Percentiles rank a stretch among this genome's conserved stretches.
These are phyloP conservation scores for Apis cerana DNA, from an alignment of 1,140 invertebrate species.

Conservation along the genomic window DNA sequence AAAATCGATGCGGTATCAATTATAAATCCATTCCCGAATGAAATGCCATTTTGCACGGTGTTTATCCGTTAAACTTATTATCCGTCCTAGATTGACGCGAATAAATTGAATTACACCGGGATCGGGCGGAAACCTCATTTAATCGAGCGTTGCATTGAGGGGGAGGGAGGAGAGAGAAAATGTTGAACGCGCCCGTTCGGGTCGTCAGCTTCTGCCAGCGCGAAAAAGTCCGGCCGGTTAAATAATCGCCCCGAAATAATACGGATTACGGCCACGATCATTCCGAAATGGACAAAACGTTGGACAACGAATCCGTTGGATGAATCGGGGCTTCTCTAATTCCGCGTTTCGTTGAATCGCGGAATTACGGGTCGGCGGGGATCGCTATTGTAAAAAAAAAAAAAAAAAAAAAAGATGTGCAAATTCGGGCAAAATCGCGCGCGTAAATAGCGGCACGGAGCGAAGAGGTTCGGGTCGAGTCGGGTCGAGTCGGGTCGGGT, in stretches of 20 bases:
- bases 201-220: not conserved
- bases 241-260: not conserved
- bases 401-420: not conserved
- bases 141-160: not conserved
- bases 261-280: not conserved
- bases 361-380: not conserved
- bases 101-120: constrained; percentile 50
- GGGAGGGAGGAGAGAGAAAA: not conserved
- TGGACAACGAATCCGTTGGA: not conserved
- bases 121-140: constrained; percentile 29
- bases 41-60: constrained; percentile 17
- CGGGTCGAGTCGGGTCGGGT: too few species aligned
- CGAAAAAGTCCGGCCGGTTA: not conserved
- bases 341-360: not conserved
- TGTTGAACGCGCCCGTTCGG: not conserved
- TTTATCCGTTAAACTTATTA: constrained; percentile 29
- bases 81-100: constrained; percentile 40
- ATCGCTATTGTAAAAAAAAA: not conserved
- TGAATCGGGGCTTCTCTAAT: not conserved
- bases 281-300: not conserved
- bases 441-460: not conserved
- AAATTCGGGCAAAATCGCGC: not conserved
- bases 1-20: constrained; percentile 11
- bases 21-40: constrained; percentile 37
- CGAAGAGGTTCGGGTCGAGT: not conserved